phyloP scores from a whole-genome alignment of 1,140 invertebrate genomes.

The Druon quercuslanigerum region DNA sequence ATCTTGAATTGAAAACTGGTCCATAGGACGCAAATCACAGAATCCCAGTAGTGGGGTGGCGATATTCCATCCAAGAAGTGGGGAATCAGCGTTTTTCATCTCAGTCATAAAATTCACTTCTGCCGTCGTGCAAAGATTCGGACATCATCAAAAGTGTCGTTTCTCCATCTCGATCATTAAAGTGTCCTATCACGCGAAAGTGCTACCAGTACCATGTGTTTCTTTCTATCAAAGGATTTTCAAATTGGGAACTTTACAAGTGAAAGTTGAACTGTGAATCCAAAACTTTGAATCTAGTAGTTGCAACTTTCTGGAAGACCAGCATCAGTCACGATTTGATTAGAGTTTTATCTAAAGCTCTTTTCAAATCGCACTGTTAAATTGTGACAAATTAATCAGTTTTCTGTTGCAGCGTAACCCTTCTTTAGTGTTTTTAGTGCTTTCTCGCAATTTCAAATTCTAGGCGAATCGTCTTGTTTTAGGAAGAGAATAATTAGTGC shows the following conservation, averaged over 20 bases:
- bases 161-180: background rate
- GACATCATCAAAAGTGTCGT: background rate
- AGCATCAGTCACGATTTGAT: background rate
- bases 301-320: background rate
- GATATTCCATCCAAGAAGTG: constrained; percentile 47
- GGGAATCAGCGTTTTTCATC: constrained; percentile 51
- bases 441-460: background rate
- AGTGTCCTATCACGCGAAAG: background rate
- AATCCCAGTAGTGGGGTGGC: constrained; percentile 46
- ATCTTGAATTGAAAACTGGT: constrained; percentile 68
- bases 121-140: background rate
- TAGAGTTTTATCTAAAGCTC: background rate
- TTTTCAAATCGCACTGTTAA: background rate
- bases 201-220: background rate
- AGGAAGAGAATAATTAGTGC: background rate
- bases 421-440: background rate
- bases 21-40: constrained; percentile 63
- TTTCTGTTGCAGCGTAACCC: background rate
- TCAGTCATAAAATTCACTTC: constrained; percentile 49
- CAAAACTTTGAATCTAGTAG: background rate
- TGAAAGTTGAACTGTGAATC: background rate
- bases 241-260: background rate
- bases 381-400: background rate
- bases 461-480: background rate
- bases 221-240: background rate